Evolutionary conservation across 1,140 invertebrate species (phyloP), one percentile per base, ranked within the genome.

Genomic region (Palaemon carinicauda): DNA sequence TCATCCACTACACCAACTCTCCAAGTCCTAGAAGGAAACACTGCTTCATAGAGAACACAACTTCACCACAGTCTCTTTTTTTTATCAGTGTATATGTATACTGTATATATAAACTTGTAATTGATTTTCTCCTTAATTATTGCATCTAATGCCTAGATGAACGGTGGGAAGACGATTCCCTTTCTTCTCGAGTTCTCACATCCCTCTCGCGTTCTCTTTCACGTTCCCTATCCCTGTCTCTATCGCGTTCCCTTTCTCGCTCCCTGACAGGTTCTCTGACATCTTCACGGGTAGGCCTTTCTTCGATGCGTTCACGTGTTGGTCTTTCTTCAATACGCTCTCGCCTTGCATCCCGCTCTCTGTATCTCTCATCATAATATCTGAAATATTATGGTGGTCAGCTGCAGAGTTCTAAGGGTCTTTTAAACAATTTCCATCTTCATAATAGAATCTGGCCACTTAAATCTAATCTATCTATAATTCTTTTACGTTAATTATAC

Each of bases 281-380:
- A 5, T 87, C 84, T 24, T 87, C 85, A 27, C 86, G 10, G 1
- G 86, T 77, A 19, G 77, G 80, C 10, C 79, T 69, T 56, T 89
- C 88, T 7, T 89, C 88, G 15, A 87, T 80, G 19, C 79, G 77
- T 29, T 82, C 88, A 41, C 82, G 81, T 54, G 60, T 78, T 29
- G 84, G 83, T 0, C 88, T 60, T 33, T 89, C 88, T 29, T 89
- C 88, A 51, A 89, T 71, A 21, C 88, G 74, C 60, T 87, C 88
- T 41, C 88, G 83, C 65, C 88, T 80, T 53, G 56, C 83, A 69
- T 92, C 91, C 10, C 91, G 89, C 27, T 92, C 91, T 9, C 92
- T 84, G 65, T 93, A 91, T 15, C 92, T 90, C 60, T 92, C 91
- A 52, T 92, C 91, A 80, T 93, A 92, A 78, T 93, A 92, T 88